These are phyloP conservation scores for Taphrorychus bicolor DNA, from an alignment of 2,888 invertebrate species.

Conservation along the genomic window DNA sequence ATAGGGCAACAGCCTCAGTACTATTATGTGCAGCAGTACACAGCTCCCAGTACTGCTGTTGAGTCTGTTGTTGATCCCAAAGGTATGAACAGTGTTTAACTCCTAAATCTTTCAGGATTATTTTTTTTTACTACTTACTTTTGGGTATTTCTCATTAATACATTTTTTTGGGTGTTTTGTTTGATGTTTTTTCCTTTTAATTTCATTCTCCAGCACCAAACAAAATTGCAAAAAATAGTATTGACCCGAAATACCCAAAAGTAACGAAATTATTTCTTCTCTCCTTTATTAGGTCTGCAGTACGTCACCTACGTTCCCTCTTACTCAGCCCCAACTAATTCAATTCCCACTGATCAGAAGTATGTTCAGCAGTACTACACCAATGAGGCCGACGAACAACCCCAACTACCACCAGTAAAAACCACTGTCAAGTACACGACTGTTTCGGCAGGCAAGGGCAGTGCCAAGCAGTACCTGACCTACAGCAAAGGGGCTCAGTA, in stretches of 20 bases:
- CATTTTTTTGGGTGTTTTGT: background rate
- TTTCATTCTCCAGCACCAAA: no score
- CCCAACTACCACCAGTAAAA: slow-evolving; percentile 18
- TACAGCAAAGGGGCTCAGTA: slow-evolving; percentile 23
- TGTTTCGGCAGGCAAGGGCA: slow-evolving; percentile 1
- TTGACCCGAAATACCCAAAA: no score
- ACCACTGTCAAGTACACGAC: slow-evolving; percentile 21
- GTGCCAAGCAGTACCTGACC: slow-evolving; percentile 8
- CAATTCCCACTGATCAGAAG: slow-evolving; percentile 43
- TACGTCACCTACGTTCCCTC: slow-evolving; percentile 55
- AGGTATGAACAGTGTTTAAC: slow-evolving; percentile 40
- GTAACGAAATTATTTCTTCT: no score
- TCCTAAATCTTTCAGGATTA: no score
- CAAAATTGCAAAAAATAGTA: no score
- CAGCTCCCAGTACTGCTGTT: slow-evolving; percentile 51
- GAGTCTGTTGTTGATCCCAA: slow-evolving; percentile 56
- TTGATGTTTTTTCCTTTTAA: no score
- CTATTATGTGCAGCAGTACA: slow-evolving; percentile 54
- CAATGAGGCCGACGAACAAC: background rate
- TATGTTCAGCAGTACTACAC: slow-evolving; percentile 42
- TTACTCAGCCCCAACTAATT: slow-evolving; percentile 24
- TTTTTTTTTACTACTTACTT: no score
- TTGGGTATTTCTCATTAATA: no score
- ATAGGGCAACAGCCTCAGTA: slow-evolving; percentile 46
- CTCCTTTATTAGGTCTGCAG: slow-evolving; percentile 51